Base-by-base conservation (phyloP, 2,888 invertebrate species). In the Tipula helvola region DNA sequence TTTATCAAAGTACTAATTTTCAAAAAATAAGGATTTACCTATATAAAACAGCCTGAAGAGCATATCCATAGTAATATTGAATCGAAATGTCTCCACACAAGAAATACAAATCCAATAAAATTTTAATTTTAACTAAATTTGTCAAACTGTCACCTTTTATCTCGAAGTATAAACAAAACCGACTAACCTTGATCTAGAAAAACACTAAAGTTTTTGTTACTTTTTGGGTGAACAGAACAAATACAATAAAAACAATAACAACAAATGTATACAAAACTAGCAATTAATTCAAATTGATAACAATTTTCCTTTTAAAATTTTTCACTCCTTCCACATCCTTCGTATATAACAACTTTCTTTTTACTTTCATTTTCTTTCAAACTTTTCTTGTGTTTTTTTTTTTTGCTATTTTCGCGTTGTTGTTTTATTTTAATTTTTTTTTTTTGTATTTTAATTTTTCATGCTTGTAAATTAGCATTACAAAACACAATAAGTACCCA, bases 221-320 rank as follows among this genome's bases (percentile, higher is more conserved):
- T 18, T 71, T 10, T 71, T 18, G 18, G 71, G 71, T 28, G 10
- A 71, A 71, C 28, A 71, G 28, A 71, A 18, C 71, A 71, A 28
- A 18, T 8, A 28, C 10, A 71, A 71, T 16, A 39, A 39, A 5
- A 39, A 71, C 52, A 57, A 71, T 16, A 39, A 39, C 39, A 39
- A 71, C 52, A 57, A 57, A 57, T 12, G 16, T 28, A n/a, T n/a
- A 71, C 71, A 10, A 71, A 71, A 71, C 71, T 71, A 71, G 28
- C 71, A 71, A 71, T 71, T 71, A 71, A 71, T 71, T 71, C 71
- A 71, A 71, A 71, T 71, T 71, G 71, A 71, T 71, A 71, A 71
- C 10, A 71, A 16, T 5, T n/a, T 52, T 16, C 16, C 52, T 16
- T 16, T 16, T 12, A 44, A 44, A 10, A 12, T 16, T 1, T 71